Conservation (phyloP, 2,113 vertebrate genomes). For the Phaetusa simplex region DNA sequence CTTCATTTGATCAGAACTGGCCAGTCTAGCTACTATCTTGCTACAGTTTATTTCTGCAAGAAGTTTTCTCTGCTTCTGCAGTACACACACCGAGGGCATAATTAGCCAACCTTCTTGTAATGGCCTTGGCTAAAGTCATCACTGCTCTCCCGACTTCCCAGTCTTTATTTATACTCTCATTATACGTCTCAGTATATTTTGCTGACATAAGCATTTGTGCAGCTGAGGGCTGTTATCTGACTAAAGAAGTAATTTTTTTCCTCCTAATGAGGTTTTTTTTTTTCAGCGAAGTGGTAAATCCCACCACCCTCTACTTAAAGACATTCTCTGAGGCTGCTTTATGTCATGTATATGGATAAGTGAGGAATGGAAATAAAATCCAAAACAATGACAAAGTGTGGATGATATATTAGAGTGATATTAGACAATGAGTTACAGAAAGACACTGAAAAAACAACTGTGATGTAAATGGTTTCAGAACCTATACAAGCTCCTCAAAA, state of each 20-base stretch:
- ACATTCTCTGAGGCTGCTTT: background rate
- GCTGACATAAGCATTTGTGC: background rate
- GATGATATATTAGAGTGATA: background rate
- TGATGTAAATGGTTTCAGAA: background rate
- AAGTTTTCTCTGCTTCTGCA: background rate
- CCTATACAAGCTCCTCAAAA: background rate
- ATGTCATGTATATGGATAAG: background rate
- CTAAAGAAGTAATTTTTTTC: background rate
- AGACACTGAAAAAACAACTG: background rate
- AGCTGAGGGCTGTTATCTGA: background rate
- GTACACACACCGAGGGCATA: background rate
- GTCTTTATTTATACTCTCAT: background rate
- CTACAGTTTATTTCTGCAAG: background rate
- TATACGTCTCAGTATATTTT: background rate
- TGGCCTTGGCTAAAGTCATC: background rate
- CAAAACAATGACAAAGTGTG: background rate
- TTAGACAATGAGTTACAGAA: background rate
- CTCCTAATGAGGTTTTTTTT: background rate
- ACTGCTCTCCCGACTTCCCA: background rate
- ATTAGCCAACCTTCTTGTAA: background rate
- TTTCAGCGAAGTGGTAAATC: background rate
- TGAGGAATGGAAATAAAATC: background rate
- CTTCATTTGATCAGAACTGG: background rate
- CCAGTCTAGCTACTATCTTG: background rate
- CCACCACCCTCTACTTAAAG: background rate